phyloP scores from a whole-genome alignment of 1,140 invertebrate species.

The Macrotrachela quadricornifera region DNA sequence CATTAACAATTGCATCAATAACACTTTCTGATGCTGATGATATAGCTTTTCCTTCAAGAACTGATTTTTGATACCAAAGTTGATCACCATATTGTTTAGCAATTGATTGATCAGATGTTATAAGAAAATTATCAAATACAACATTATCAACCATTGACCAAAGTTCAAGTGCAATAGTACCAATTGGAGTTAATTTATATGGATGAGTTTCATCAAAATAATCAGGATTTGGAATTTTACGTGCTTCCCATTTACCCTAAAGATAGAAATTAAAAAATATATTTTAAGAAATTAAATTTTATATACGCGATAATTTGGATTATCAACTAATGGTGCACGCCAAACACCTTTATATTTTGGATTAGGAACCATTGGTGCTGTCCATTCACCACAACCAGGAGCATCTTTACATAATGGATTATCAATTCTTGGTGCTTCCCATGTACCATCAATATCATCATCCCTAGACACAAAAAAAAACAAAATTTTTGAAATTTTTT shows the following conservation, averaged over 20 bases:
- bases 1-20: conserved; percentile 52
- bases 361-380: conserved; percentile 63
- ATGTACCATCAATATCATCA: conserved; percentile 88
- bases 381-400: conserved; percentile 75
- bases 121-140: conserved; percentile 63
- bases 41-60: conserved; percentile 29
- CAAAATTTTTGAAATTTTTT: too few species aligned
- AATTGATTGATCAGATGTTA: conserved; percentile 56
- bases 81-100: conserved; percentile 56
- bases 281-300: not conserved
- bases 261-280: not conserved
- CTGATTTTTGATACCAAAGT: conserved; percentile 62
- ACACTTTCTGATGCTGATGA: conserved; percentile 45
- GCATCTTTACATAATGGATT: conserved; percentile 60
- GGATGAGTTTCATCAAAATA: conserved; percentile 76
- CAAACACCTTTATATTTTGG: conserved; percentile 56
- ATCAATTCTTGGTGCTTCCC: conserved; percentile 72
- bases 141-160: conserved; percentile 93
- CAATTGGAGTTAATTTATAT: conserved; percentile 37
- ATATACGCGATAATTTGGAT: conserved; percentile 59
- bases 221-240: conserved; percentile 63
- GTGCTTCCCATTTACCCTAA: conserved; percentile 66
- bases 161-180: conserved; percentile 74
- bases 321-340: conserved; percentile 65
- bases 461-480: too few species aligned